A percentile compares a stretch with the other conserved stretches of the same genome.
phyloP scores from a whole-genome alignment of 2,797 vertebrate species.

The Apogon talboti region DNA sequence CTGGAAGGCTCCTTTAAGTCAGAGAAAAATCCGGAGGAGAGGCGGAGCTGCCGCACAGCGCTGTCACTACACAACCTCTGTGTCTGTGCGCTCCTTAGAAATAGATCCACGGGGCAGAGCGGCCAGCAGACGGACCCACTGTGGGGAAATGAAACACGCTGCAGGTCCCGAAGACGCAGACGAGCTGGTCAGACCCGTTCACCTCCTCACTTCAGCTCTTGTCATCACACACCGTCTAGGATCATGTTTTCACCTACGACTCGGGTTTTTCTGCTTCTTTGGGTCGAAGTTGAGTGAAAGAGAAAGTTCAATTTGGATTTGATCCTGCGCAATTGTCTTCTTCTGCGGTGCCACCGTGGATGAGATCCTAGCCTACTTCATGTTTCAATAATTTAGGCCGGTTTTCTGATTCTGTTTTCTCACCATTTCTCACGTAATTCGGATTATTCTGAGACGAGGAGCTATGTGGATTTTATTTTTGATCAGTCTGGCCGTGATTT shows the following conservation, averaged over 20 bases:
- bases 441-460: constrained; percentile 49
- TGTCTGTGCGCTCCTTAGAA: constrained; percentile 52
- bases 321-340: constrained; percentile 57
- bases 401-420: constrained; percentile 4
- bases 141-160: constrained; percentile 65
- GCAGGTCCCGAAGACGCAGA: constrained; percentile 60
- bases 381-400: constrained; percentile 30
- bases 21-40: constrained; percentile 54
- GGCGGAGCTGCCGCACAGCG: constrained; percentile 70
- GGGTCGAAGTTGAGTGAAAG: constrained; percentile 73
- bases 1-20: constrained; percentile 86
- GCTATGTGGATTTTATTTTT: constrained; percentile 66
- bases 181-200: constrained; percentile 43
- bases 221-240: constrained; percentile 58
- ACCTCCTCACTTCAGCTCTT: constrained; percentile 20
- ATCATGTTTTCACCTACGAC: constrained; percentile 55
- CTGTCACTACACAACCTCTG: constrained; percentile 66
- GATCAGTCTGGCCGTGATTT: constrained; percentile 60
- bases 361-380: constrained; percentile 45
- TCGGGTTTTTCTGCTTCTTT: constrained; percentile 47
- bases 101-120: constrained; percentile 58
- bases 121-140: constrained; percentile 39
- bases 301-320: constrained; percentile 71
- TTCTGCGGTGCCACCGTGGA: constrained; percentile 18
- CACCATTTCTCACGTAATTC: neutral